Evolutionary conservation across 2,888 invertebrate species (phyloP), one percentile per base, ranked within the genome.

Genomic region (Ormyrus thymus): DNA sequence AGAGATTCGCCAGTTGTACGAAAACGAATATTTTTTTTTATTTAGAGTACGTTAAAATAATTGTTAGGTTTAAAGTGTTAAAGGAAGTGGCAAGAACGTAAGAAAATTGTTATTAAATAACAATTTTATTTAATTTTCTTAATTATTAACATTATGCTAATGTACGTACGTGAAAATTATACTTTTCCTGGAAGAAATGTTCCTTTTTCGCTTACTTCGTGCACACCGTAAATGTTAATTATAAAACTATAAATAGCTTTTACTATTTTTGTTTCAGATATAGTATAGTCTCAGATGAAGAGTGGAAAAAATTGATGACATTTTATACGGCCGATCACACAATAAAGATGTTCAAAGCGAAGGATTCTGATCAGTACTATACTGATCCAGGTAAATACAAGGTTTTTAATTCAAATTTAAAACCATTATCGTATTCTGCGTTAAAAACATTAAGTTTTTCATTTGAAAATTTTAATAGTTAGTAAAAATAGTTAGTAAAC

Each of bases 241-340:
- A 46, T 3, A 1, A 50, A 64, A 15, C n/a, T 50, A 15, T 64
- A 15, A 64, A 10, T 65, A 6, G 29, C 29, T 29, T 29, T 29
- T 29, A 29, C 29, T 7, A 46, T n/a, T 55, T 46, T 15, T 50
- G 1, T 85, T 83, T 9, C 84, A 88, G 88, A 64, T 88, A 86
- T 70, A 84, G 82, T 64, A 84, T 88, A 66, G 84, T 87, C 5
- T 85, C 86, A 7, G 83, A 85, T 5, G 89, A 89, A 13, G 89
- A 89, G 73, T 89, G 89, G 89, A 74, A 66, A 53, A 89, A 87
- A 79, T 79, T 89, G 55, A 85, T 83, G 51, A 83, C 86, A 46
- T 88, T 86, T 78, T 89, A 89, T 83, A 83, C 86, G 9, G 84
- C 84, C 7, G 89, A 89, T 81, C 80, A 86, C 74, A 83, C 84